Base-by-base conservation (phyloP, 2,113 vertebrate species). In the Lepus timidus region DNA sequence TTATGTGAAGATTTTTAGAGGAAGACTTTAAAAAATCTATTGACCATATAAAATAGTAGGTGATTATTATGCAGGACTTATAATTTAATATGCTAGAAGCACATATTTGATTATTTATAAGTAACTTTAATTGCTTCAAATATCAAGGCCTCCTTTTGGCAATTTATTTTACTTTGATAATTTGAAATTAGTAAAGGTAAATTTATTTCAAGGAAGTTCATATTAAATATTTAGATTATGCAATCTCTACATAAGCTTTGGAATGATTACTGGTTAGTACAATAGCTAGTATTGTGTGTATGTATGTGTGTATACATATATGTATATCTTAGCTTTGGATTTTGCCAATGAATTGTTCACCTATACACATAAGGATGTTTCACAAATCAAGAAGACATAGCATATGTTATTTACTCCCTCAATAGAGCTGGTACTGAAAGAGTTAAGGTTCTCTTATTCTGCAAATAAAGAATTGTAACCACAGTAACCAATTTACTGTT, bases 401-500 rank as follows among this genome's bases (percentile, higher is more conserved):
- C 9, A 29, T 88, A 90, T 96, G 52, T 64, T 96, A 76, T 85
- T 89, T 91, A 73, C 22, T 55, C 96, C 97, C 93, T 94, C 81
- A 85, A 70, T 31, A 80, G 27, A 22, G 0, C 92, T 76, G 90
- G 94, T 85, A 44, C 78, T 91, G 93, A 95, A 90, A 89, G 96
- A 94, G 96, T 98, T 98, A 98, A 98, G 61, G 74, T 96, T 96
- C 90, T 95, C 85, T 49, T 86, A 62, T 74, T 96, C 93, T 91
- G 90, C 91, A 96, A 73, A 95, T 97, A 68, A 76, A 79, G 94
- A 2, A 0, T 94, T 97, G 97, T 98, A 98, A 98, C 98, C 97
- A 98, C 97, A 98, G 97, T 98, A 98, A 98, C 97, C 95, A 96
- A 95, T 97, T 98, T 97, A 96, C 95, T 97, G 65, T 96, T 92